Evolutionary conservation across 64 coral and sea anemone genomes (phyloP).

Genomic region (Catalaphyllia jardinei): DNA sequence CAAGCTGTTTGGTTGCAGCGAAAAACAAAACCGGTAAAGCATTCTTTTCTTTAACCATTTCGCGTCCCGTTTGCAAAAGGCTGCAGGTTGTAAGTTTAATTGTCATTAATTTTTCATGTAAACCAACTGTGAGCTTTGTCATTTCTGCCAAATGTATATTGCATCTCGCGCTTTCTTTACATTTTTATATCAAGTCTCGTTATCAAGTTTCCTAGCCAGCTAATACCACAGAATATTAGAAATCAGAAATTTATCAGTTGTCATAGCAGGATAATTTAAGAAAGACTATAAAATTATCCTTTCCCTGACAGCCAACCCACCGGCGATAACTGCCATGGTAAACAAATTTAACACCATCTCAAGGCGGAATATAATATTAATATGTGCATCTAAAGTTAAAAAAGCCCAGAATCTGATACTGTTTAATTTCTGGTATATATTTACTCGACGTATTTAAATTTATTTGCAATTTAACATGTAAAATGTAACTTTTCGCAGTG

Average conservation of each 20-base stretch:
- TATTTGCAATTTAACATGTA: too few species aligned
- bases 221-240: not conserved
- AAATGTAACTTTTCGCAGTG: too few species aligned
- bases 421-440: too few species aligned
- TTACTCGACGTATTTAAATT: too few species aligned
- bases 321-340: not conserved
- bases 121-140: constrained; percentile 34
- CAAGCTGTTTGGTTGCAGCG: not conserved
- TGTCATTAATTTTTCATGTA: constrained; percentile 24
- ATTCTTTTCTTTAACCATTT: not conserved
- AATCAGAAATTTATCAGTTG: not conserved
- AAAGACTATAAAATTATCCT: not conserved
- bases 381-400: too few species aligned
- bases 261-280: not conserved
- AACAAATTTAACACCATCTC: not conserved
- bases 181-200: not conserved
- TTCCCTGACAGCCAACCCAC: not conserved
- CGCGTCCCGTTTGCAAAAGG: constrained; percentile 31
- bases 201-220: not conserved
- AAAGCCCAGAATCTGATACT: too few species aligned
- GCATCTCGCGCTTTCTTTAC: not conserved
- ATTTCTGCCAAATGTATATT: constrained; percentile 36
- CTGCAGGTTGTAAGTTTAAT: constrained; percentile 39
- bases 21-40: not conserved
- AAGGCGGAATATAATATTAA: not conserved